Evolutionary conservation across 2,888 invertebrate genomes (phyloP).

Genomic region (Melanostoma scalare): DNA sequence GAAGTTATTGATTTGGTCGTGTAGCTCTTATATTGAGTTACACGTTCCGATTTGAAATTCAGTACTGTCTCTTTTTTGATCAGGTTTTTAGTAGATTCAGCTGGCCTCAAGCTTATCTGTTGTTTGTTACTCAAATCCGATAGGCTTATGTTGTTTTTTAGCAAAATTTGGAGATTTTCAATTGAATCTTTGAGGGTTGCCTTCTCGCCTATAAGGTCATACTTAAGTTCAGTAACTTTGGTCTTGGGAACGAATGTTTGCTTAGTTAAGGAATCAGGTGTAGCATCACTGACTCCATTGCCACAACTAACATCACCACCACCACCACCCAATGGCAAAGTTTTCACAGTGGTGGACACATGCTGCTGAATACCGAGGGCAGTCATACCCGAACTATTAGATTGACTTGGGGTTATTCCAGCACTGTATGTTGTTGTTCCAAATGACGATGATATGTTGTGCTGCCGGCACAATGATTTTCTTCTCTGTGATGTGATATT

Average conservation of each 20-base stretch:
- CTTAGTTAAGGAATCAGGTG: conserved; percentile 70
- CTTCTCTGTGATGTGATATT: conserved; percentile 80
- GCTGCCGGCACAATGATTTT: conserved; percentile 81
- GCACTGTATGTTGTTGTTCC: conserved; percentile 80
- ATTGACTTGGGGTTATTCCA: conserved; percentile 79
- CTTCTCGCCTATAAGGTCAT: conserved; percentile 78
- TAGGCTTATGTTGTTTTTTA: conserved; percentile 81
- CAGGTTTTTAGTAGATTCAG: conserved; percentile 76
- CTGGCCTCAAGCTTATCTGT: conserved; percentile 79
- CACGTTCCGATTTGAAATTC: conserved; percentile 77
- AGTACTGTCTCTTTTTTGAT: conserved; percentile 78
- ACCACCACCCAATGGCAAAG: conserved; percentile 14
- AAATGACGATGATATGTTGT: conserved; percentile 81
- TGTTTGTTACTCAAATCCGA: conserved; percentile 81
- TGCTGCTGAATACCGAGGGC: conserved; percentile 75
- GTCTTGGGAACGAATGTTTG: conserved; percentile 75
- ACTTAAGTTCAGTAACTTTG: conserved; percentile 79
- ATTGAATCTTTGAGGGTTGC: conserved; percentile 80
- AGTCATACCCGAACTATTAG: conserved; percentile 78
- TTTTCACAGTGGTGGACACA: conserved; percentile 62
- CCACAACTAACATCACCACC: conserved; percentile 41
- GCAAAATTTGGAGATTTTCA: conserved; percentile 81
- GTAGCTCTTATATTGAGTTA: conserved; percentile 66
- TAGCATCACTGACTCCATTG: conserved; percentile 62
- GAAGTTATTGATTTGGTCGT: conserved; percentile 68